Evolutionary conservation across 2,797 vertebrate genomes (phyloP), one percentile per base, ranked within the genome.

Genomic region (Tauraco hartlaubi): DNA sequence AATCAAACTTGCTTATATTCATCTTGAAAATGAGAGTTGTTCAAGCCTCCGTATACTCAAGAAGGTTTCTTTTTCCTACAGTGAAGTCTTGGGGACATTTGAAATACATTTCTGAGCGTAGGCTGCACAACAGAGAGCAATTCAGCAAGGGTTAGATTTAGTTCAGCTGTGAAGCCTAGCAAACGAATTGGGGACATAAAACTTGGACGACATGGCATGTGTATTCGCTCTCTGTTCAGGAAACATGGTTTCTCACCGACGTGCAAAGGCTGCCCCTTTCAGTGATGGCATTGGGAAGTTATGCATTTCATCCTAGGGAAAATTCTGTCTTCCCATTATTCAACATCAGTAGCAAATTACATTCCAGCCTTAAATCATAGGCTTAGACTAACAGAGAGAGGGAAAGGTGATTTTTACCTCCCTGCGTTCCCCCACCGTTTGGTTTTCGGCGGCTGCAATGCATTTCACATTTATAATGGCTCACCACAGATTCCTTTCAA

Each of bases 11-110:
- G 1, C 35, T 68, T 61, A 37, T 20, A 83, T 94, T 85, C 91
- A 92, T 95, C 86, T 92, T 88, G 49, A 80, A 91, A 89, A 90
- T 54, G 43, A 79, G 56, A 80, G 54, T n/a, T 48, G 29, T 54
- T 93, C n/a, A 51, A 87, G 52, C 58, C 55, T 85, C 76, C 88
- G 62, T 85, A 52, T 79, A 77, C 52, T 67, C 58, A 75, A 33
- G 59, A 79, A 86, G 48, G 8, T 74, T 78, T 72, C 29, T 75
- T 71, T 69, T 64, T 16, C 54, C 61, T 71, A 15, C 11, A 51
- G 28, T 25, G 61, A 85, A 63, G 31, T 76, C 71, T 71, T 61
- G 64, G 55, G 64, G 61, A 85, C 37, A 56, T 67, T 49, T 91
- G 77, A 90, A 84, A 91, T 79, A 44, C 64, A 35, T 89, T 91